phyloP scores from a whole-genome alignment of 1,140 invertebrate genomes.

The Harpegnathos saltator region DNA sequence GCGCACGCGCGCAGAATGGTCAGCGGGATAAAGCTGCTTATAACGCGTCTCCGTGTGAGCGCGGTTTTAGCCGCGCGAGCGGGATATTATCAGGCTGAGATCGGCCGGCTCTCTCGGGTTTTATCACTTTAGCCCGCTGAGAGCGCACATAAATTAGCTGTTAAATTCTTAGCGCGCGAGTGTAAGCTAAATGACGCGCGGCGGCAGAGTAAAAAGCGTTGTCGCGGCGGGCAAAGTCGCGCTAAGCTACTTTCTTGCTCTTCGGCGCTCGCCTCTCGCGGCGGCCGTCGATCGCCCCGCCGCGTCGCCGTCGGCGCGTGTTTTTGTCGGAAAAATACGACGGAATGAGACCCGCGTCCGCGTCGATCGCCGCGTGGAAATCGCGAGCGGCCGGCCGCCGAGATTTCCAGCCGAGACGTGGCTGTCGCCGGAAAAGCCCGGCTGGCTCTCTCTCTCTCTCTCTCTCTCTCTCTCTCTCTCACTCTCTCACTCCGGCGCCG shows the following conservation, averaged over 20 bases:
- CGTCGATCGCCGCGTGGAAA: too few relatives aligned
- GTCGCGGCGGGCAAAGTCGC: slow-evolving; percentile 34
- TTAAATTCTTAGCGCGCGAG: slow-evolving; percentile 29
- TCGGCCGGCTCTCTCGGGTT: slow-evolving; percentile 46
- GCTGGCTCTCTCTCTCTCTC: too few relatives aligned
- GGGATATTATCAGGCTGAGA: slow-evolving; percentile 18
- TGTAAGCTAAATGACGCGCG: slow-evolving; percentile 53
- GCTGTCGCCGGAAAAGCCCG: too few relatives aligned
- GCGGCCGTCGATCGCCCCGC: slow-evolving; percentile 17
- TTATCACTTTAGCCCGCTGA: too few relatives aligned
- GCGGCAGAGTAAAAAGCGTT: slow-evolving; percentile 36
- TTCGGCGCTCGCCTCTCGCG: neutral
- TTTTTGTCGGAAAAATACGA: too few relatives aligned
- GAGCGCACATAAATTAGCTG: slow-evolving; percentile 49
- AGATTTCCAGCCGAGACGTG: too few relatives aligned
- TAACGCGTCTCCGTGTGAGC: neutral
- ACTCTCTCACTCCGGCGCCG: too few relatives aligned
- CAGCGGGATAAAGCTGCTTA: neutral
- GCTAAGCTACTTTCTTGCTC: slow-evolving; percentile 40
- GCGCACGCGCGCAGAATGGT: neutral
- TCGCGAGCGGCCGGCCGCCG: too few relatives aligned
- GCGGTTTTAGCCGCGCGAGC: slow-evolving; percentile 9
- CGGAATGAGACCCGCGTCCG: too few relatives aligned
- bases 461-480: too few relatives aligned
- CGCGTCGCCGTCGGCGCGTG: neutral